phyloP scores from a whole-genome alignment of 2,888 invertebrate genomes.

The Amblyteles armatorius region DNA sequence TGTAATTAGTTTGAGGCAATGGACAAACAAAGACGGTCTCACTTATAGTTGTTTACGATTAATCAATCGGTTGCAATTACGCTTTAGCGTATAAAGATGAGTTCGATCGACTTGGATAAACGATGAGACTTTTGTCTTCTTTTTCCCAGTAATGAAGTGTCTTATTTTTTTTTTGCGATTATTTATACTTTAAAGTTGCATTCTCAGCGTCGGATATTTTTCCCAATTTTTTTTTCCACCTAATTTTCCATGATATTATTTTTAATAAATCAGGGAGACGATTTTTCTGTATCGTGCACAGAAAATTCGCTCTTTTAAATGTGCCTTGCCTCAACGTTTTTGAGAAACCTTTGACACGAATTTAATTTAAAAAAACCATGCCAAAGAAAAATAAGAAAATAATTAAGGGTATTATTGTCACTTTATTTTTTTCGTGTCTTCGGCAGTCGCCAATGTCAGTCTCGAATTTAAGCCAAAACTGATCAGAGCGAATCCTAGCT shows the following conservation, averaged over 20 bases:
- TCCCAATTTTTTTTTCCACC: no score
- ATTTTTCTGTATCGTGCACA: no score
- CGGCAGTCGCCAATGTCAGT: no score
- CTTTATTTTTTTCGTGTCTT: no score
- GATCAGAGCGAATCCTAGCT: no score
- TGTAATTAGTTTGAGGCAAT: conserved; percentile 40
- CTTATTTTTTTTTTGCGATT: background rate
- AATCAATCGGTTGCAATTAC: conserved; percentile 38
- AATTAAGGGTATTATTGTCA: no score
- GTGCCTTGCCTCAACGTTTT: background rate
- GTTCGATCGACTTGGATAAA: background rate
- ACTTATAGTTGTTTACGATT: conserved; percentile 11
- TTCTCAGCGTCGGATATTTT: no score
- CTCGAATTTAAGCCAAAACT: no score
- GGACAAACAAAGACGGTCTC: background rate
- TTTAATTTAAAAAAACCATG: background rate
- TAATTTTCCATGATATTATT: no score
- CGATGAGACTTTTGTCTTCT: background rate
- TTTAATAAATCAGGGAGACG: no score
- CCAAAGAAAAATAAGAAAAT: no score
- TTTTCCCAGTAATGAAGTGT: background rate
- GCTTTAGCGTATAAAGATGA: conserved; percentile 19
- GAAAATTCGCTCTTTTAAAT: no score
- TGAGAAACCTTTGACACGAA: background rate
- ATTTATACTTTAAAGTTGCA: background rate